Base-by-base conservation (phyloP, 1,140 invertebrate genomes). In the Drosophila hydei region DNA sequence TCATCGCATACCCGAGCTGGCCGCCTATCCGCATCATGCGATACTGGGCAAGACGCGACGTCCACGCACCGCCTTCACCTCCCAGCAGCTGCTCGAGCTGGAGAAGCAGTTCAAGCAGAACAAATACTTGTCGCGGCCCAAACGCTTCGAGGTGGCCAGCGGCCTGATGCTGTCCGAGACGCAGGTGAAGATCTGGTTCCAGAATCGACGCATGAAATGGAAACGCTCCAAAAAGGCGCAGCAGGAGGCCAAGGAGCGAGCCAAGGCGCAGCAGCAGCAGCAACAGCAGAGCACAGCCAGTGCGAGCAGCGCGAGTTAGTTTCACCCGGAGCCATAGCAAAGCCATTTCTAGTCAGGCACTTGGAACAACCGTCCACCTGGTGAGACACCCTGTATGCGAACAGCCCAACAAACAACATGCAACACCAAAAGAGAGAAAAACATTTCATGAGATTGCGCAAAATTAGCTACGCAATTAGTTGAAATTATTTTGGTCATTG, bases 51-150 rank as follows among this genome's bases (percentile, higher is more conserved):
- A 99, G 93, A 99, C 98, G 5, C 94, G 99, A 52, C 93, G 99
- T 72, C 99, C 99, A 0, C 93, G 98, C 47, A 99, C 99, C 1
- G 98, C 99, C 2, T 99, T 99, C 93, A 99, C 98, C 0, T 98
- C 97, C 11, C 98, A 99, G 92, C 99, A 99, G 91, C 94, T 99
- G 18, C 93, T 99, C 62, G 98, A 99, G 93, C 92, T 99, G 79
- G 99, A 99, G 92, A 97, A 99, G 92, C 98, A 99, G 92, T 99
- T 99, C 92, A 94, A 97, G 52, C 97, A 99, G 93, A 99, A 99
- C 93, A 99, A 99, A 92, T 99, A 99, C 93, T 94, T 99, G 16
- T 99, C 98, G 25, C 94, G 99, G 80, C 99, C 99, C 1, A 99
- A 99, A 92, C 93, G 99, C 88, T 99, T 99, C 91, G 98, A 99